A percentile compares a stretch with the other conserved stretches of the same genome.
These are phyloP conservation scores for Andrena minutula DNA, from an alignment of 2,888 invertebrate genomes.

Conservation along the genomic window DNA sequence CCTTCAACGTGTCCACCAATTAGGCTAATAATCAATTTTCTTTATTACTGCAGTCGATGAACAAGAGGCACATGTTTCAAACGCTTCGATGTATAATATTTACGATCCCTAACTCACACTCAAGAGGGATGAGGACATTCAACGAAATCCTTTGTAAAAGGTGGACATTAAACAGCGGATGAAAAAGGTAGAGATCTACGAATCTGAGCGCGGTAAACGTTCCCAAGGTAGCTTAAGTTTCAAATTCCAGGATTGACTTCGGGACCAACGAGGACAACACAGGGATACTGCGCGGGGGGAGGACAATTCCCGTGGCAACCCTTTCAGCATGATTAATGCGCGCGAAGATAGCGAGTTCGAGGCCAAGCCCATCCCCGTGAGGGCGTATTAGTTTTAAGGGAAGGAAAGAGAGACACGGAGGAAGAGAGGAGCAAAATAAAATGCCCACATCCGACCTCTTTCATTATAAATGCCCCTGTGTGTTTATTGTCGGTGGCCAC, in stretches of 20 bases:
- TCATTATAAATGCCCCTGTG: conserved; percentile 77
- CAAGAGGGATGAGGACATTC: background rate
- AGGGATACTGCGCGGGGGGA: conserved; percentile 23
- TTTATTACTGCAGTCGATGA: background rate
- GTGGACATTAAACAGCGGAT: background rate
- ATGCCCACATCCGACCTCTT: conserved; percentile 60
- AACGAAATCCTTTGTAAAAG: background rate
- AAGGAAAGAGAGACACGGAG: conserved; percentile 27
- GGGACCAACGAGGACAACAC: background rate
- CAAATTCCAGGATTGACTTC: conserved; percentile 32
- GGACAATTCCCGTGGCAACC: conserved; percentile 61
- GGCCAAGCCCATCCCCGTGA: conserved; percentile 58
- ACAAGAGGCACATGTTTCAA: too few species aligned
- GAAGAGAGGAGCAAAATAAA: conserved; percentile 53
- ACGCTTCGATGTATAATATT: too few species aligned
- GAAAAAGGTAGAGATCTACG: conserved; percentile 8
- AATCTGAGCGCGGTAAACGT: conserved; percentile 9
- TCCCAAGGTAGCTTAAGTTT: conserved; percentile 23
- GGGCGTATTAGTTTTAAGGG: conserved; percentile 58
- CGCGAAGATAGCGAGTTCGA: conserved; percentile 71
- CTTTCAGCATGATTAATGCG: conserved; percentile 73
- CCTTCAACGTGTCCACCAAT: background rate
- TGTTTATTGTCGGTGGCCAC: conserved; percentile 72
- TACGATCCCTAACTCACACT: too few species aligned
- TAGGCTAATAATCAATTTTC: background rate